A percentile compares a stretch with the other conserved stretches of the same genome.
These are phyloP conservation scores for Ostrea edulis DNA, from an alignment of 1,140 invertebrate species.

Conservation along the genomic window DNA sequence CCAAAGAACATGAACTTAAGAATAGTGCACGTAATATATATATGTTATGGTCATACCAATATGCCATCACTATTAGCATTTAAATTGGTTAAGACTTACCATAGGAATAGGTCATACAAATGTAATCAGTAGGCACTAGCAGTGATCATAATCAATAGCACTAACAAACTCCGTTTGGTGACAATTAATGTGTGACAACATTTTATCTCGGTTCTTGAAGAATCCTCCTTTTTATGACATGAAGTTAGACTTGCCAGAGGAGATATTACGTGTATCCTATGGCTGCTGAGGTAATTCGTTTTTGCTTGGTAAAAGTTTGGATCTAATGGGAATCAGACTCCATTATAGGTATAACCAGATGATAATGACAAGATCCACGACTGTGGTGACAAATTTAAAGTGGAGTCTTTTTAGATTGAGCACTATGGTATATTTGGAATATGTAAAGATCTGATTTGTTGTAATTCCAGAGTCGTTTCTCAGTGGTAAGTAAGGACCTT, in stretches of 20 bases:
- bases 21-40: not conserved
- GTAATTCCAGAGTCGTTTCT: slow-evolving; percentile 31
- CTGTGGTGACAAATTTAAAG: not conserved
- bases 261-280: no score
- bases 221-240: no score
- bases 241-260: no score
- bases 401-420: not conserved
- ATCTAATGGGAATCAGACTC: not conserved
- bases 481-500: not conserved
- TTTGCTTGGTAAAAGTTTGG: not conserved
- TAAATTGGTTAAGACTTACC: not conserved
- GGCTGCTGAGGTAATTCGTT: not conserved
- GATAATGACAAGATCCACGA: not conserved
- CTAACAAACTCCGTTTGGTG: not conserved
- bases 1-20: not conserved
- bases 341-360: not conserved
- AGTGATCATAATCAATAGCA: not conserved
- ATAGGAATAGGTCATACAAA: not conserved
- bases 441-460: slow-evolving; percentile 1
- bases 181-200: not conserved
- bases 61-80: not conserved
- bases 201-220: not conserved
- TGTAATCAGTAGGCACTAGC: not conserved
- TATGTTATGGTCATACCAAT: not conserved
- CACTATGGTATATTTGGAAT: not conserved